Evolutionary conservation across 1,140 invertebrate genomes (phyloP).

Genomic region (Drosophila yakuba): DNA sequence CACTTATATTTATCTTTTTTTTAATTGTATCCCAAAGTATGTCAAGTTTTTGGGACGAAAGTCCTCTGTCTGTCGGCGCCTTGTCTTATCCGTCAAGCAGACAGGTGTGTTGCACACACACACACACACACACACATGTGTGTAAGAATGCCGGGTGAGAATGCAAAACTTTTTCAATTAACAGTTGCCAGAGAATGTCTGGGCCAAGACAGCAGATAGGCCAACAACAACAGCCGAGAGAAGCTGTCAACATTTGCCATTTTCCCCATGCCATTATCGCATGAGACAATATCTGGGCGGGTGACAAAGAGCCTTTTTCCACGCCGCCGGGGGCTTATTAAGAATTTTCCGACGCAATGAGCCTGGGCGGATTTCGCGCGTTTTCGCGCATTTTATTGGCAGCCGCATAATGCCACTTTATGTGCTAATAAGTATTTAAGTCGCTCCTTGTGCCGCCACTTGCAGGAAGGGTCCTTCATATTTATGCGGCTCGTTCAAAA

Average conservation of each 20-base stretch:
- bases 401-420: constrained; percentile 66
- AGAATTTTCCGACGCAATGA: constrained; percentile 59
- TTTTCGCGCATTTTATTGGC: constrained; percentile 52
- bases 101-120: constrained; percentile 35
- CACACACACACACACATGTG: too few species aligned
- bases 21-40: constrained; percentile 52
- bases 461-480: constrained; percentile 14
- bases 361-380: constrained; percentile 55
- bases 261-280: constrained; percentile 7
- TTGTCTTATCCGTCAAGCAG: constrained; percentile 50
- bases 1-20: constrained; percentile 21
- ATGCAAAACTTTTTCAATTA: constrained; percentile 81
- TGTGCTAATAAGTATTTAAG: constrained; percentile 68
- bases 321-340: constrained; percentile 57
- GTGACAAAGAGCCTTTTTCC: constrained; percentile 43
- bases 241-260: constrained; percentile 57
- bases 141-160: constrained; percentile 30
- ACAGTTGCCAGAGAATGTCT: constrained; percentile 67
- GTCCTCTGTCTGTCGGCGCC: neutral
- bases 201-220: constrained; percentile 41
- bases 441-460: constrained; percentile 23
- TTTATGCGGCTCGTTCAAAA: constrained; percentile 35
- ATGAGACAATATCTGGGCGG: constrained; percentile 26
- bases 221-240: constrained; percentile 14
- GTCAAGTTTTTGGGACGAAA: constrained; percentile 26